Conservation (phyloP, 2,113 vertebrate genomes). For the Oryzias melastigma region DNA sequence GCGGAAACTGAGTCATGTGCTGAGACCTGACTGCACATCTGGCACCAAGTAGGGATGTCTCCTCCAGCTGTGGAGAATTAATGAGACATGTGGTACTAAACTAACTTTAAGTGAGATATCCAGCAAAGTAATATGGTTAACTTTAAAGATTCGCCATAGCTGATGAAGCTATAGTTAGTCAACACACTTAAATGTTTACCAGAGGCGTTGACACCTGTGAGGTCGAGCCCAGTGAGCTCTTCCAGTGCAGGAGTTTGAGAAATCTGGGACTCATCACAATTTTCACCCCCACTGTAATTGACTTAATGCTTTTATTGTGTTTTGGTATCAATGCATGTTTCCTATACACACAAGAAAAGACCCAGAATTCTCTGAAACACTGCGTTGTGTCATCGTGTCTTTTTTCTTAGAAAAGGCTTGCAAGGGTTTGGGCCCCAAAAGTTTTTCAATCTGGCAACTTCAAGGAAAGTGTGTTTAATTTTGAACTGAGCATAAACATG, state of each 20-base stretch:
- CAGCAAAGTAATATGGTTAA: constrained; percentile 29
- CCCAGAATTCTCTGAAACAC: not conserved
- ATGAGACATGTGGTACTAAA: constrained; percentile 39
- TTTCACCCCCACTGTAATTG: constrained; percentile 1
- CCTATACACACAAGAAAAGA: no score
- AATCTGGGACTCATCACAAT: constrained; percentile 23
- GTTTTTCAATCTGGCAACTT: no score
- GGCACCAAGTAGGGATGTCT: constrained; percentile 30
- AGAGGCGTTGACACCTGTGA: constrained; percentile 45
- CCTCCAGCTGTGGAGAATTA: constrained; percentile 49
- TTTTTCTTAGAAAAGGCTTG: no score
- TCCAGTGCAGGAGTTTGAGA: constrained; percentile 23
- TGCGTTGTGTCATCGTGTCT: no score
- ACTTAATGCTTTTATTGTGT: not conserved
- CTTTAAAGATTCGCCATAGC: constrained; percentile 39
- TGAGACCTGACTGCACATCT: constrained; percentile 36
- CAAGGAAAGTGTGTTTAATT: no score
- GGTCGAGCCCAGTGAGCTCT: constrained; percentile 12
- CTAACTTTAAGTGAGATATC: constrained; percentile 40
- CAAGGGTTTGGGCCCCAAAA: no score
- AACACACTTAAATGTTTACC: constrained; percentile 35
- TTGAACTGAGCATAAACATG: no score
- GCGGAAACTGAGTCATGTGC: constrained; percentile 11
- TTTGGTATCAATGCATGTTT: not conserved
- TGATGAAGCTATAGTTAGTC: constrained; percentile 44